Percentiles rank a stretch among this genome's conserved stretches.
These are phyloP conservation scores for Lasiommata megera DNA, from an alignment of 2,888 invertebrate genomes.

Conservation along the genomic window DNA sequence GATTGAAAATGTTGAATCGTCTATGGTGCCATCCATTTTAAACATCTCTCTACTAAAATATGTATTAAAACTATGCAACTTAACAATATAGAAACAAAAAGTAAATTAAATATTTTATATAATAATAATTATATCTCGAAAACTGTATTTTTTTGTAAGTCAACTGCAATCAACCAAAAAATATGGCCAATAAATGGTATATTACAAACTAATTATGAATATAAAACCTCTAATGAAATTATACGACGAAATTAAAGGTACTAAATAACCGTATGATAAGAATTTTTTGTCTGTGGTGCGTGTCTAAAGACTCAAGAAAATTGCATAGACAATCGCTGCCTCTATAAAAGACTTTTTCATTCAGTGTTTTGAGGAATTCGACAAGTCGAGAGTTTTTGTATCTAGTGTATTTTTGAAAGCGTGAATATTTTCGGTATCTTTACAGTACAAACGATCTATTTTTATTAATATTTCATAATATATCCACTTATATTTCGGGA, in stretches of 20 bases:
- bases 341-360: slow-evolving; percentile 42
- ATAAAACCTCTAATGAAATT: too few relatives aligned
- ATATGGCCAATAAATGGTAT: too few relatives aligned
- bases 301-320: neutral
- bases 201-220: too few relatives aligned
- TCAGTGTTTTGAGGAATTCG: slow-evolving; percentile 23
- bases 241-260: too few relatives aligned
- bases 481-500: slow-evolving; percentile 12
- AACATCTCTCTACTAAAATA: too few relatives aligned
- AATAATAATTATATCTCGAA: too few relatives aligned
- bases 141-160: too few relatives aligned
- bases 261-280: too few relatives aligned
- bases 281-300: neutral
- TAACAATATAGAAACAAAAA: too few relatives aligned
- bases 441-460: neutral
- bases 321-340: neutral
- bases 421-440: neutral
- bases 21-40: neutral
- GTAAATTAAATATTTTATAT: too few relatives aligned
- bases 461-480: slow-evolving; percentile 1
- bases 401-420: slow-evolving; percentile 7
- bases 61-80: too few relatives aligned
- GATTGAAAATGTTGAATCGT: neutral
- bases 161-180: too few relatives aligned
- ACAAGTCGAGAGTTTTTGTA: slow-evolving; percentile 13